Evolutionary conservation across 2,888 invertebrate genomes (phyloP), one percentile per base, ranked within the genome.

Genomic region (Thera britannica): DNA sequence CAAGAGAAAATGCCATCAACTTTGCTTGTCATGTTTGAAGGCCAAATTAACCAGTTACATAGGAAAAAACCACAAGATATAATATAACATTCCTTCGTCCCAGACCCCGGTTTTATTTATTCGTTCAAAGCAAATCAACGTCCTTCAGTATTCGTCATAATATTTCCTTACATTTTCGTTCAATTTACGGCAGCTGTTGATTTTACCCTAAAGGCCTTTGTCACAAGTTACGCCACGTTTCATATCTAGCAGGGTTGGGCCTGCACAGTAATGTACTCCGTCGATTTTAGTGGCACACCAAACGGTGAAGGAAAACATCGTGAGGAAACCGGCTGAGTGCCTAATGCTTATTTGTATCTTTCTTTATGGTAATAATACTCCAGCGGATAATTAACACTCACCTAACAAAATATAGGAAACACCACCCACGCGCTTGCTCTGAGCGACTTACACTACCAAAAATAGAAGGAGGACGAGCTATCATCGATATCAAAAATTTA

Each of bases 141-240:
- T 51, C 38, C 61, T 49, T 62, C 49, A 63, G 51, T 56, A 52
- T 66, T 62, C 55, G 52, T 52, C 23, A 12, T 41, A 51, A 59
- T 64, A 68, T 57, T 64, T 68, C 60, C 54, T 23, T 54, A 64
- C 52, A 41, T 54, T 68, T 68, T 49, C 58, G 57, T 67, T 46
- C 41, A 60, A 61, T 56, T 55, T 34, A 62, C 58, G 54, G 44
- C 56, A 56, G 54, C 34, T 52, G 52, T 58, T 61, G 64, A 67
- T 68, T 59, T 35, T 36, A 23, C 23, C 23, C 23, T 23, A 23
- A 1, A 58, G 52, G 61, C 54, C 54, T 65, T 68, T 68, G 68
- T 68, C 61, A 64, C 23, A 34, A 35, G 54, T 61, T 49, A 49
- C 41, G 41, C 57, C 54, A 67, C 62, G 58, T 67, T 64, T 61